These are phyloP conservation scores for Plagodis dolabraria DNA, from an alignment of 2,888 invertebrate species.

Conservation along the genomic window DNA sequence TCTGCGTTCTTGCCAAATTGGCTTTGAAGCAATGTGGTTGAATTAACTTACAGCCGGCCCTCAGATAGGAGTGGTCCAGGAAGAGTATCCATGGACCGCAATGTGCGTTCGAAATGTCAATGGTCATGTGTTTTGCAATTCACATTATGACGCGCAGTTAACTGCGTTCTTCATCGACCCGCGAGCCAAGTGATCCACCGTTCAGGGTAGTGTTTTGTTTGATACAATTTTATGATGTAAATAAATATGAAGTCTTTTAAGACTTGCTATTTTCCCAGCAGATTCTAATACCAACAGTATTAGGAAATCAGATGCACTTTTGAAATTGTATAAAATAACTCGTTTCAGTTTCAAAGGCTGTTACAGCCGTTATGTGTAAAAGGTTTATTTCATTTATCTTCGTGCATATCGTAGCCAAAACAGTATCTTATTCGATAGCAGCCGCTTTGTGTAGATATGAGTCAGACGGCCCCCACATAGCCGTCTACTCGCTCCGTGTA, in stretches of 20 bases:
- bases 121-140: slow-evolving; percentile 85
- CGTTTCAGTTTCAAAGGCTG: background rate
- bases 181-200: slow-evolving; percentile 86
- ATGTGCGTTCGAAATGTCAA: slow-evolving; percentile 87
- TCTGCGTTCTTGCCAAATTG: slow-evolving; percentile 17
- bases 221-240: slow-evolving; percentile 56
- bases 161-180: slow-evolving; percentile 61
- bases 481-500: slow-evolving; percentile 1
- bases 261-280: background rate
- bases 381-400: background rate
- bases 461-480: slow-evolving; percentile 10
- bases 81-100: slow-evolving; percentile 77
- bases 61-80: slow-evolving; percentile 78
- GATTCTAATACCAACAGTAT: background rate
- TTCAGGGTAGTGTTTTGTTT: slow-evolving; percentile 63
- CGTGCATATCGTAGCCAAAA: no score
- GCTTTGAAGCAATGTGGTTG: slow-evolving; percentile 37
- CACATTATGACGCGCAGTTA: slow-evolving; percentile 73
- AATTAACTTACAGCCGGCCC: slow-evolving; percentile 57
- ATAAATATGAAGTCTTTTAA: background rate
- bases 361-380: background rate
- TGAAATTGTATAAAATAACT: background rate
- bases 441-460: slow-evolving; percentile 1
- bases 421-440: slow-evolving; percentile 6
- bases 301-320: background rate